Conservation (phyloP, 2,888 invertebrate genomes). For the Hirudinaria manillensis region DNA sequence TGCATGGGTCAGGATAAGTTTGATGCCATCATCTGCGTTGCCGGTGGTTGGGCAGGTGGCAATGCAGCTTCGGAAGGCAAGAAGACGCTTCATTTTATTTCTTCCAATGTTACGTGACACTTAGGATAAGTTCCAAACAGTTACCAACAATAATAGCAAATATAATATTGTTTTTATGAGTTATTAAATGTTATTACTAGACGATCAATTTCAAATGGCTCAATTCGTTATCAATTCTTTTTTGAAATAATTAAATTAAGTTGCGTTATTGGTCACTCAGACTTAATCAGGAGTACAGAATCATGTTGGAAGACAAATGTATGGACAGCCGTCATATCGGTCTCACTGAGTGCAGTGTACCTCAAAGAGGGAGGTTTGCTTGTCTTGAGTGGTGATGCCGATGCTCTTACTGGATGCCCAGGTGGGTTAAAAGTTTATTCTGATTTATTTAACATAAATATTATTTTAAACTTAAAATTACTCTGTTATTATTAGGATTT, state of each 20-base stretch:
- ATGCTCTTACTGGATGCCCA: slow-evolving; percentile 66
- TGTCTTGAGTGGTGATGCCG: slow-evolving; percentile 90
- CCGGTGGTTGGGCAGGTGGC: slow-evolving; percentile 95
- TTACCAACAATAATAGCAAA: too few relatives aligned
- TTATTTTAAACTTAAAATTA: too few relatives aligned
- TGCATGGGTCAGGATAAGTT: slow-evolving; percentile 65
- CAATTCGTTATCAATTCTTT: too few relatives aligned
- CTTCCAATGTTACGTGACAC: too few relatives aligned
- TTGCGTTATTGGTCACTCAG: slow-evolving; percentile 58
- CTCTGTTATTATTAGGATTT: too few relatives aligned
- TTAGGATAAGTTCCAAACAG: too few relatives aligned
- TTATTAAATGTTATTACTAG: too few relatives aligned
- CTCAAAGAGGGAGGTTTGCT: slow-evolving; percentile 83
- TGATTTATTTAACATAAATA: too few relatives aligned
- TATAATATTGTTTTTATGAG: too few relatives aligned
- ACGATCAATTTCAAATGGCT: too few relatives aligned
- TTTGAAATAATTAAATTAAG: too few relatives aligned
- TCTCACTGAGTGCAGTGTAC: slow-evolving; percentile 76
- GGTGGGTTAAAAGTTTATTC: slow-evolving; percentile 48
- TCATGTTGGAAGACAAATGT: slow-evolving; percentile 97
- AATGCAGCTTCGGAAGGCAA: slow-evolving; percentile 71
- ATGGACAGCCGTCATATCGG: slow-evolving; percentile 88
- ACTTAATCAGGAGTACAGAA: slow-evolving; percentile 81
- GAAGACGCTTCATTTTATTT: not conserved
- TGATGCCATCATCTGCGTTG: slow-evolving; percentile 93